Evolutionary conservation across 2,113 vertebrate species (phyloP).

Genomic region (Irena cyanogastra): DNA sequence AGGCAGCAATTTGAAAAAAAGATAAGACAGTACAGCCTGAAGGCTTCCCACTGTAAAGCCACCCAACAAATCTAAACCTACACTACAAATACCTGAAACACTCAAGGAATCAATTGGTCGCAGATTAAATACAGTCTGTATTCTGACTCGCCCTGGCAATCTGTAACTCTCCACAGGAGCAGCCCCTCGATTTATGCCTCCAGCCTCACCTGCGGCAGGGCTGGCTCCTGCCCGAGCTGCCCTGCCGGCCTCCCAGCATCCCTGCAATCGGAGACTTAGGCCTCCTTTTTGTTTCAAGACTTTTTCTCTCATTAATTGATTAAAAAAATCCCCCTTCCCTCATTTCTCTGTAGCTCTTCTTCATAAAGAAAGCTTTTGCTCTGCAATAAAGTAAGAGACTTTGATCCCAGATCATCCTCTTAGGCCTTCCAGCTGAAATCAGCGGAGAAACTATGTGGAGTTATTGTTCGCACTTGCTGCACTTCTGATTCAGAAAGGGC

Average conservation of each 20-base stretch:
- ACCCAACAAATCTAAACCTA: constrained; percentile 61
- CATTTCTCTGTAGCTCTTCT: constrained; percentile 39
- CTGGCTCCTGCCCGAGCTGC: constrained; percentile 38
- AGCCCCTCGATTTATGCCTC: constrained; percentile 68
- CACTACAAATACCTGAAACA: constrained; percentile 76
- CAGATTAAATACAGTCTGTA: constrained; percentile 81
- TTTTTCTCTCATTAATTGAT: constrained; percentile 74
- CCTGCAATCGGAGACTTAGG: background rate
- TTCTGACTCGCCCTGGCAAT: constrained; percentile 77
- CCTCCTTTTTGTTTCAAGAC: constrained; percentile 61
- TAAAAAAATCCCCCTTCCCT: constrained; percentile 41
- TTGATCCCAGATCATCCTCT: constrained; percentile 71
- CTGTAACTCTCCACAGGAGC: constrained; percentile 73
- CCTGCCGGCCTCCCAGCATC: background rate
- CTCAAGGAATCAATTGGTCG: constrained; percentile 82
- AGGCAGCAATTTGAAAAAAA: constrained; percentile 68
- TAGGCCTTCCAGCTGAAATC: constrained; percentile 74
- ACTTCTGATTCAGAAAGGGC: constrained; percentile 84
- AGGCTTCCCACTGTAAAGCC: constrained; percentile 43
- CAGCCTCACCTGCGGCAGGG: constrained; percentile 32
- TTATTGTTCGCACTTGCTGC: constrained; percentile 82
- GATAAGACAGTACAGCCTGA: constrained; percentile 76
- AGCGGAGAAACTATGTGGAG: constrained; percentile 72
- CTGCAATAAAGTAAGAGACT: constrained; percentile 65
- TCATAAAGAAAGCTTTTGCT: constrained; percentile 69